Evolutionary conservation across 1,140 invertebrate genomes (phyloP), one percentile per base, ranked within the genome.

Genomic region (Olivierus martensii): DNA sequence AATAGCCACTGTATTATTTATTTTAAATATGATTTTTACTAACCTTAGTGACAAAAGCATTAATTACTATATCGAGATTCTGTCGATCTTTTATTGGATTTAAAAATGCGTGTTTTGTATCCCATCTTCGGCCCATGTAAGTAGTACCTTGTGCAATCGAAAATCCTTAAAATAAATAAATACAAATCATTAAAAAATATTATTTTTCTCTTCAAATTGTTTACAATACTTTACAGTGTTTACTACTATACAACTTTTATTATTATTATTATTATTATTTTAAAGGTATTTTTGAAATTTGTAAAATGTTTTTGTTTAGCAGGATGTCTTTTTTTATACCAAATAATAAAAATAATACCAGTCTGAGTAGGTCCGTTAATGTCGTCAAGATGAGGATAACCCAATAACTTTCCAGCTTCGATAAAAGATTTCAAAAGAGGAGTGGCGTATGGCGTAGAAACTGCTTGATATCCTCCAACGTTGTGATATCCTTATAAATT

Each of bases 1-100:
- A n/a, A n/a, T n/a, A n/a, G n/a, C n/a, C n/a, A n/a, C n/a, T n/a
- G n/a, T n/a, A n/a, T n/a, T n/a, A n/a, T n/a, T n/a, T n/a, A n/a
- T n/a, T n/a, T n/a, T n/a, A n/a, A n/a, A n/a, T n/a, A n/a, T n/a
- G n/a, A 28, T 9, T 28, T 28, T 28, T 28, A 28, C 28, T 46
- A 17, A 90, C 68, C 56, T 79, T 82, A 1, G 82, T 90, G 0
- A 84, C 88, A 41, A 90, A 81, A 0, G 87, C 76, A 51, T 87
- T 77, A 72, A 89, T 85, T 0, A 87, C 79, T 2, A 94, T 78
- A 63, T 91, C 83, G 1, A 96, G 71, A 65, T 96, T 96, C 15
- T 75, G 75, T 1, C 91, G 72, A 3, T 86, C 69, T 37, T 86
- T 73, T 18, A 51, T 54, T 21, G 58, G 41, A 2, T 55, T 41